Evolutionary conservation across 1,140 invertebrate genomes (phyloP).

Genomic region (Teleopsis dalmanni): DNA sequence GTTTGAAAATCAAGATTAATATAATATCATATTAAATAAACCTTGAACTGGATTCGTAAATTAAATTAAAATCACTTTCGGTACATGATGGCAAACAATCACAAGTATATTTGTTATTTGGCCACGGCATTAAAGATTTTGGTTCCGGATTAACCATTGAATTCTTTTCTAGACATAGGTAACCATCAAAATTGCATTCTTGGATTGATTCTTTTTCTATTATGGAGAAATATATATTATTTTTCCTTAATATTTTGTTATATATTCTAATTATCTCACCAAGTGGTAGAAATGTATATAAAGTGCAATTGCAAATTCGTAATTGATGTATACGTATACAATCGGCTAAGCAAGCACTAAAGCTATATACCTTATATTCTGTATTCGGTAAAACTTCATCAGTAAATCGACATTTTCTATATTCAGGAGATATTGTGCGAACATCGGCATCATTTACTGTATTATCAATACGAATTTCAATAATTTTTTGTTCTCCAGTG

Average conservation of each 20-base stretch:
- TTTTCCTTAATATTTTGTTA: too few species aligned
- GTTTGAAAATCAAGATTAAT: not conserved
- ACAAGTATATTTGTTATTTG: conserved; percentile 17
- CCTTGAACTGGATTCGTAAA: conserved; percentile 24
- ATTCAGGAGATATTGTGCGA: conserved; percentile 22
- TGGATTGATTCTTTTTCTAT: too few species aligned
- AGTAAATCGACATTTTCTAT: conserved; percentile 48
- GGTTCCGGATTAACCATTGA: conserved; percentile 24
- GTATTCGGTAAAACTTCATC: conserved; percentile 44
- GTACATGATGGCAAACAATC: conserved; percentile 49
- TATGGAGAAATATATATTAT: too few species aligned
- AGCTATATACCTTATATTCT: conserved; percentile 48
- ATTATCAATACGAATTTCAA: conserved; percentile 22
- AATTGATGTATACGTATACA: conserved; percentile 44
- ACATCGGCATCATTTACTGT: conserved; percentile 35
- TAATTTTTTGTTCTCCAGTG: conserved; percentile 19
- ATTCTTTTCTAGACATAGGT: conserved; percentile 25
- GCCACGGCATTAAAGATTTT: conserved; percentile 18
- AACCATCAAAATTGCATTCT: conserved; percentile 25
- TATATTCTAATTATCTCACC: too few species aligned
- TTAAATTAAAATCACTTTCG: conserved; percentile 45
- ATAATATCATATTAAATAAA: conserved; percentile 10
- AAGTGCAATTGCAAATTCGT: conserved; percentile 48
- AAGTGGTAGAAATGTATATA: conserved; percentile 26
- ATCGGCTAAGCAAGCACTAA: conserved; percentile 49